Percentiles rank a stretch among this genome's conserved stretches.
These are phyloP conservation scores for Gryllus bimaculatus DNA, from an alignment of 1,140 invertebrate species.

Conservation along the genomic window DNA sequence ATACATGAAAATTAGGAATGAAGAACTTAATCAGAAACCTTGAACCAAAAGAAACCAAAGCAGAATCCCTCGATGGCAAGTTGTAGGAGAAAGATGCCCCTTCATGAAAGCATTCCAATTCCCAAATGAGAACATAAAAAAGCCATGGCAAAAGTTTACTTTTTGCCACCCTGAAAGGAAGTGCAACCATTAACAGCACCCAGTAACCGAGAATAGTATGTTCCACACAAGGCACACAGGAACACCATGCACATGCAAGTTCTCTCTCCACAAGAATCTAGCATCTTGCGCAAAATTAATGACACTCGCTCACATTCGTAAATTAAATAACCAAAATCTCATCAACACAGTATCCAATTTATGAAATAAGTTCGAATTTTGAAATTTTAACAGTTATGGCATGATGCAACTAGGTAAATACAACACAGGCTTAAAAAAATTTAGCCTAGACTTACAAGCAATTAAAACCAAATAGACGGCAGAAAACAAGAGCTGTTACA, in stretches of 20 bases:
- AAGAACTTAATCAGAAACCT: background rate
- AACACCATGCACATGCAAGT: background rate
- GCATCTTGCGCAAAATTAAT: background rate
- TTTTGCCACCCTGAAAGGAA: constrained; percentile 30
- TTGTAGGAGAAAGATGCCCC: background rate
- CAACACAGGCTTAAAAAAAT: no score
- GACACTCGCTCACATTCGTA: background rate
- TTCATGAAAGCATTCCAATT: constrained; percentile 7
- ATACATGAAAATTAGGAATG: background rate
- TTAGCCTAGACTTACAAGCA: no score
- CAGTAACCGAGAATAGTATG: background rate
- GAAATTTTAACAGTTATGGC: no score
- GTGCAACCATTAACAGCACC: constrained; percentile 12
- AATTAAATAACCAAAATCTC: background rate
- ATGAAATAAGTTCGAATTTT: no score
- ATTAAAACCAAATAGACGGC: no score
- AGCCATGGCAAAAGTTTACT: constrained; percentile 23
- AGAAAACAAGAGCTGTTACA: no score
- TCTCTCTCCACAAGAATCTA: background rate
- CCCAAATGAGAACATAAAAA: background rate
- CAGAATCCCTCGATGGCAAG: constrained; percentile 14
- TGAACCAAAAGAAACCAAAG: constrained; percentile 8
- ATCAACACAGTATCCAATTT: background rate
- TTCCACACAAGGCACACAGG: background rate
- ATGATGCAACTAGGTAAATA: no score